phyloP scores from a whole-genome alignment of 2,888 invertebrate genomes.

The Drosophila mercatorum region DNA sequence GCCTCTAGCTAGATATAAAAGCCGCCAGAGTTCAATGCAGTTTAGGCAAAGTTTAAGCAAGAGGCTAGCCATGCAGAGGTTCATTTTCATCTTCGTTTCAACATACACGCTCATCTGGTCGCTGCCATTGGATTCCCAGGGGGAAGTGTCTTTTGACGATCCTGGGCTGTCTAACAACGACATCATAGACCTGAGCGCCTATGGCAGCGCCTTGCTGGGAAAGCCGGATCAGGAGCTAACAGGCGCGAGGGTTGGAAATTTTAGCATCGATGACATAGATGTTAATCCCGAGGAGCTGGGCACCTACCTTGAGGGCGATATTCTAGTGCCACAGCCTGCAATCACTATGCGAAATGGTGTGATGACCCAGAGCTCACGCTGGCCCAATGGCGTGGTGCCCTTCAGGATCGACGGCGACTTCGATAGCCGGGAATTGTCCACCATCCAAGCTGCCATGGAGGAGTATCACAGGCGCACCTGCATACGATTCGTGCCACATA shows the following conservation, averaged over 20 bases:
- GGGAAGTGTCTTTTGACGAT: conserved; percentile 2
- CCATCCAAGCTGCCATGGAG: conserved; percentile 89
- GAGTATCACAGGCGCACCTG: conserved; percentile 92
- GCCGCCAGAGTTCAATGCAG: conserved; percentile 34
- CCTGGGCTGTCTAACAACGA: conserved; percentile 56
- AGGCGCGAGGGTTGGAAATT: conserved; percentile 72
- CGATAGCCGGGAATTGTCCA: conserved; percentile 86
- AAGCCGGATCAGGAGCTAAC: conserved; percentile 85
- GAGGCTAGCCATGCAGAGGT: conserved; percentile 31
- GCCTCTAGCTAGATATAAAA: conserved; percentile 40
- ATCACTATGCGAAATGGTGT: conserved; percentile 86
- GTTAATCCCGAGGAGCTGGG: conserved; percentile 92
- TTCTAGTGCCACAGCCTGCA: conserved; percentile 86
- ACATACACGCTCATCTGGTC: conserved; percentile 29
- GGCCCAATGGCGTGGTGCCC: conserved; percentile 89
- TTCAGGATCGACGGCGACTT: conserved; percentile 88
- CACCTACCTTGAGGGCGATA: conserved; percentile 91
- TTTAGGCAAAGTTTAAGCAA: conserved; percentile 24
- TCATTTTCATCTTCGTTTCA: conserved; percentile 23
- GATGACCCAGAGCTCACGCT: conserved; percentile 86
- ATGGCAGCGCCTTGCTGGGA: conserved; percentile 86
- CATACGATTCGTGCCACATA: conserved; percentile 88
- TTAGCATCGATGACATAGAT: conserved; percentile 53
- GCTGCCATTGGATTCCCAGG: conserved; percentile 41
- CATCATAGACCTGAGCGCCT: conserved; percentile 86